Evolutionary conservation across 2,113 vertebrate genomes (phyloP).

Genomic region (Toxotes chatareus): DNA sequence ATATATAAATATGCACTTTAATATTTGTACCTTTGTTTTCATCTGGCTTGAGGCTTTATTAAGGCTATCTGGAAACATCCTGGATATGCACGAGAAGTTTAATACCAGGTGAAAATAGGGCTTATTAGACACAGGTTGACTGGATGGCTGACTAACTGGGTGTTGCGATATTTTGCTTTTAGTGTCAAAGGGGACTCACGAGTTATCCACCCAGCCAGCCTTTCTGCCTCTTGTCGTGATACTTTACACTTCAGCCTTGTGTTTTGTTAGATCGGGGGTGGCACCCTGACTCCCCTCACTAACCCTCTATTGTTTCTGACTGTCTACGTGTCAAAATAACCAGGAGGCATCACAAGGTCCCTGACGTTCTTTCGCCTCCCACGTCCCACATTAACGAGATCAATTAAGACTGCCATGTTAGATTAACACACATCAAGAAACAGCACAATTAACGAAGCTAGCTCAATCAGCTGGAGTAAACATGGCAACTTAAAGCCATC

Average conservation of each 20-base stretch:
- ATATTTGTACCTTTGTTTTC: background rate
- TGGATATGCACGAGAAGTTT: background rate
- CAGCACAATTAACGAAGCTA: conserved; percentile 46
- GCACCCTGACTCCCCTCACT: conserved; percentile 52
- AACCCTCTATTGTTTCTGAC: conserved; percentile 62
- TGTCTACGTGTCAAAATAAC: conserved; percentile 76
- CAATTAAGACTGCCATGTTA: conserved; percentile 79
- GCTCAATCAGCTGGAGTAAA: conserved; percentile 42
- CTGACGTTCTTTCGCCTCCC: conserved; percentile 52
- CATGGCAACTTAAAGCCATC: conserved; percentile 16
- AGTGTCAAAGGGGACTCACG: conserved; percentile 10
- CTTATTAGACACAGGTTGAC: background rate
- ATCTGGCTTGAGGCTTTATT: background rate
- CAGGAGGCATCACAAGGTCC: conserved; percentile 64
- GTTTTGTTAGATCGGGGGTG: conserved; percentile 58
- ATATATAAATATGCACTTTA: background rate
- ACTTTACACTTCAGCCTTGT: conserved; percentile 63
- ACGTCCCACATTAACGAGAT: conserved; percentile 76
- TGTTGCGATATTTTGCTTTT: conserved; percentile 46
- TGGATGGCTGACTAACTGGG: conserved; percentile 7
- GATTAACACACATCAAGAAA: conserved; percentile 63
- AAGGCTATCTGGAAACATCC: background rate
- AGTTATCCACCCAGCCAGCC: conserved; percentile 31
- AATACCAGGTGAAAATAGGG: conserved; percentile 18
- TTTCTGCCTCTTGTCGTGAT: conserved; percentile 37